These are phyloP conservation scores for Notothenia rossii DNA, from an alignment of 2,113 vertebrate species.

Conservation along the genomic window DNA sequence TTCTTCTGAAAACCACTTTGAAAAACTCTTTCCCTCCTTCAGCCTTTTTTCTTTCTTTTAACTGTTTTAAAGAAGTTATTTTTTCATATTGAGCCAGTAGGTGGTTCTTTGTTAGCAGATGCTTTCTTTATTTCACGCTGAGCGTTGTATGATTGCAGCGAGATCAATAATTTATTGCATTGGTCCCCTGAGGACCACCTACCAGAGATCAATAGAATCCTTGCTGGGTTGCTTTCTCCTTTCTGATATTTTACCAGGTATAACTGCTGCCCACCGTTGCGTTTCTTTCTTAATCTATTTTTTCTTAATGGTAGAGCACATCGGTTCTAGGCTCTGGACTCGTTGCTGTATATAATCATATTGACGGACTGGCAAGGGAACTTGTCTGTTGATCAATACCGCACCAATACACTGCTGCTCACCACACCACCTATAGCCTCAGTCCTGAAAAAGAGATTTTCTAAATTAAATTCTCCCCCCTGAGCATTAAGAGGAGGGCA, in stretches of 20 bases:
- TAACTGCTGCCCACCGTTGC: conserved; percentile 38
- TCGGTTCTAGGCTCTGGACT: conserved; percentile 23
- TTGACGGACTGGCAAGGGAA: neutral
- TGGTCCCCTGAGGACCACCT: conserved; percentile 55
- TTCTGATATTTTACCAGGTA: conserved; percentile 51
- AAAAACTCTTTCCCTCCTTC: conserved; percentile 16
- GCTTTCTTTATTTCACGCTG: conserved; percentile 60
- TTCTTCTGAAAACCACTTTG: conserved; percentile 21
- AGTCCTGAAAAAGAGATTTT: conserved; percentile 59
- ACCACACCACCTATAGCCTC: conserved; percentile 22
- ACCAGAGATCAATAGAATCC: conserved; percentile 64
- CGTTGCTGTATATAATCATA: conserved; percentile 42
- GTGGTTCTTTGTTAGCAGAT: conserved; percentile 56
- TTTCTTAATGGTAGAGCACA: neutral
- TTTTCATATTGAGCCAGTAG: conserved; percentile 52
- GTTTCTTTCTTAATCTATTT: conserved; percentile 32
- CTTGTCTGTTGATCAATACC: conserved; percentile 55
- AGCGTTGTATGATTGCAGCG: conserved; percentile 58
- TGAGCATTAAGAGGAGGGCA: conserved; percentile 15
- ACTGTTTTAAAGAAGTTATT: conserved; percentile 54
- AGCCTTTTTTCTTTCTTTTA: conserved; percentile 36
- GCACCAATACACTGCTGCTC: conserved; percentile 25
- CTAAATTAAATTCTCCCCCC: conserved; percentile 43
- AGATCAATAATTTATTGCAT: conserved; percentile 74
- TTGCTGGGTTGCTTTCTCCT: conserved; percentile 41